phyloP scores from a whole-genome alignment of 1,140 invertebrate species.

The Zelostemma sp. region DNA sequence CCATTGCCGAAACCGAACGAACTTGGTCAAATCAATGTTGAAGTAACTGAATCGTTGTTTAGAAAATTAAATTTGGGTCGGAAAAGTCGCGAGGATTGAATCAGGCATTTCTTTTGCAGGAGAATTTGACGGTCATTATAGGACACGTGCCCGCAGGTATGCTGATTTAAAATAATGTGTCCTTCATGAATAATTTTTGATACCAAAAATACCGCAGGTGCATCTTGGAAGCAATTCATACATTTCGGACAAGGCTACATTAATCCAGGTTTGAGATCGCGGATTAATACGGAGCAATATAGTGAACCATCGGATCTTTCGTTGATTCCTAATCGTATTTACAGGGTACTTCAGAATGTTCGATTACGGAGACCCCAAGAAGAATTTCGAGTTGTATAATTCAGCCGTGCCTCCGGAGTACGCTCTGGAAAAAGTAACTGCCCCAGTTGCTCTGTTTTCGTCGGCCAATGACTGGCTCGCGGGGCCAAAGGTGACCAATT shows the following conservation, averaged over 20 bases:
- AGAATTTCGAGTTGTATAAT: slow-evolving; percentile 65
- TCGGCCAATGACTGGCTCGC: slow-evolving; percentile 76
- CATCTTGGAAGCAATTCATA: slow-evolving; percentile 81
- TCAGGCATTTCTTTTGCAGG: no score
- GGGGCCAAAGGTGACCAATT: slow-evolving; percentile 61
- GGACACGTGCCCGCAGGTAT: slow-evolving; percentile 84
- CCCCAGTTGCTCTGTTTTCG: slow-evolving; percentile 76
- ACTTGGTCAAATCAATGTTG: no score
- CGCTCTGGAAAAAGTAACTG: slow-evolving; percentile 70
- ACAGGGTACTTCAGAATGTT: slow-evolving; percentile 62
- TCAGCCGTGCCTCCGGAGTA: slow-evolving; percentile 74
- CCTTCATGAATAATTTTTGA: no score
- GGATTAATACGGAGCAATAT: neutral
- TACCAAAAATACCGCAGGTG: no score
- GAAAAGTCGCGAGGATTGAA: no score
- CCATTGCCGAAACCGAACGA: no score
- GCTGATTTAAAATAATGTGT: no score
- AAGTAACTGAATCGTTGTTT: no score
- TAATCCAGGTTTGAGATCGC: slow-evolving; percentile 55
- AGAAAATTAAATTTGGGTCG: no score
- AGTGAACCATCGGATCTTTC: neutral
- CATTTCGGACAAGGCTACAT: slow-evolving; percentile 77
- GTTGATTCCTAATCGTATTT: slow-evolving; percentile 10
- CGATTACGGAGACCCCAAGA: slow-evolving; percentile 63
- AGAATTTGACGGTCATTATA: slow-evolving; percentile 79